These are phyloP conservation scores for Zaprionus bogoriensis DNA, from an alignment of 2,888 invertebrate genomes.

Conservation along the genomic window DNA sequence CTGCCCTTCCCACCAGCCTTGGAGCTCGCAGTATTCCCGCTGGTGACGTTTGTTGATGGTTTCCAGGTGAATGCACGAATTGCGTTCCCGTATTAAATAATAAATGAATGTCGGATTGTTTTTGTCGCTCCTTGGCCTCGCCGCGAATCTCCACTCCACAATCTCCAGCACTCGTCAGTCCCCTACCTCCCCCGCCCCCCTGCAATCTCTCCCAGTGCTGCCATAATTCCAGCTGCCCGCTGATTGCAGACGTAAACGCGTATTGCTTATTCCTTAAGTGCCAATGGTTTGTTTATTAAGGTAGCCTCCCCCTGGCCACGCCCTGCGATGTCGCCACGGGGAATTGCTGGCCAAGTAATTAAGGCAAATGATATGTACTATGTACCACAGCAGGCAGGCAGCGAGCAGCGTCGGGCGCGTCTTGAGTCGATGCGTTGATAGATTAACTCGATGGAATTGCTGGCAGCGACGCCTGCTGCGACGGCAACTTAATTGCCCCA, in stretches of 20 bases:
- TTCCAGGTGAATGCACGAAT: slow-evolving; percentile 80
- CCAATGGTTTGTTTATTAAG: slow-evolving; percentile 78
- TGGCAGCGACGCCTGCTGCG: slow-evolving; percentile 51
- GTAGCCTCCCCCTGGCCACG: background rate
- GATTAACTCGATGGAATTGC: slow-evolving; percentile 64
- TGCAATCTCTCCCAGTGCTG: slow-evolving; percentile 13
- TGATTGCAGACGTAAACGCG: slow-evolving; percentile 63
- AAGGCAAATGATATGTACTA: slow-evolving; percentile 52
- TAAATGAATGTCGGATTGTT: slow-evolving; percentile 79
- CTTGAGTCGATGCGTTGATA: slow-evolving; percentile 52
- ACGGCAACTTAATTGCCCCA: slow-evolving; percentile 41
- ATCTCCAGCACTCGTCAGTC: slow-evolving; percentile 1
- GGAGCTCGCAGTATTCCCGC: slow-evolving; percentile 66
- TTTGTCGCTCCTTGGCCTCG: slow-evolving; percentile 49
- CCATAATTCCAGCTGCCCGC: slow-evolving; percentile 68
- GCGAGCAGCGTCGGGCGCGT: background rate
- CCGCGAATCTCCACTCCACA: background rate
- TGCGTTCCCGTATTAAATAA: slow-evolving; percentile 79
- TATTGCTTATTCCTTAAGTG: slow-evolving; percentile 77
- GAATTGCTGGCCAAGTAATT: slow-evolving; percentile 63
- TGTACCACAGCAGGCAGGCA: background rate
- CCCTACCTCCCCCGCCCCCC: background rate
- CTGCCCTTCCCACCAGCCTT: no score
- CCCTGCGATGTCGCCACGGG: slow-evolving; percentile 64
- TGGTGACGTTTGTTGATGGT: slow-evolving; percentile 80